Evolutionary conservation across 2,113 vertebrate species (phyloP).

Genomic region (Ceyx margarethae): DNA sequence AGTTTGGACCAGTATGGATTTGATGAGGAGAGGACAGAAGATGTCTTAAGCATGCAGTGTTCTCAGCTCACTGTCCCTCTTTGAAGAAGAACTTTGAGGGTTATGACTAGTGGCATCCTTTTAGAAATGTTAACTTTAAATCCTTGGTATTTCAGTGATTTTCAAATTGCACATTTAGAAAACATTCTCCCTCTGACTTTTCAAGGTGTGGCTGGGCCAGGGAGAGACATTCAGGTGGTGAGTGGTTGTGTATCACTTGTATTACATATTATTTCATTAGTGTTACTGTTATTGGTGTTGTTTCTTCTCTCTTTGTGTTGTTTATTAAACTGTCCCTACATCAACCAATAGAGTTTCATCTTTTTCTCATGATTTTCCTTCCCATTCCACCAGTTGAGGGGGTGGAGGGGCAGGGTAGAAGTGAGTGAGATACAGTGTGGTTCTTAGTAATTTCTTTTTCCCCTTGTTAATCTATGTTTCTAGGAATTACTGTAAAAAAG

Average conservation of each 20-base stretch:
- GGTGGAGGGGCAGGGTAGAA: neutral
- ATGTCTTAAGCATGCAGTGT: neutral
- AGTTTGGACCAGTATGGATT: fast-evolving
- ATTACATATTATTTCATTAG: neutral
- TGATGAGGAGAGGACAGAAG: neutral
- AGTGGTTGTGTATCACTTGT: neutral
- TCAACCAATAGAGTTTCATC: neutral
- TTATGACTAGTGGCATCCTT: too few relatives aligned
- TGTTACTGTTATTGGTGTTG: neutral
- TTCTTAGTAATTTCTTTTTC: neutral
- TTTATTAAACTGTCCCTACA: neutral
- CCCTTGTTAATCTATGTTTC: neutral
- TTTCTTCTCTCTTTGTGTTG: neutral
- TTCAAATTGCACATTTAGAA: too few relatives aligned
- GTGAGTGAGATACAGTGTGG: neutral
- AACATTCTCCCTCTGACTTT: too few relatives aligned
- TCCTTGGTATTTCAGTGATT: too few relatives aligned
- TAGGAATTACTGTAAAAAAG: neutral
- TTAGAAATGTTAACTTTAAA: too few relatives aligned
- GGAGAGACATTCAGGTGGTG: neutral
- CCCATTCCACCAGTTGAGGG: too few relatives aligned
- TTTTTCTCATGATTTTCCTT: neutral
- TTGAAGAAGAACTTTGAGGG: neutral
- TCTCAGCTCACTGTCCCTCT: neutral
- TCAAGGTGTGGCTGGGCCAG: too few relatives aligned